Evolutionary conservation across 2,797 vertebrate species (phyloP), one percentile per base, ranked within the genome.

Genomic region (Chrosomus eos): DNA sequence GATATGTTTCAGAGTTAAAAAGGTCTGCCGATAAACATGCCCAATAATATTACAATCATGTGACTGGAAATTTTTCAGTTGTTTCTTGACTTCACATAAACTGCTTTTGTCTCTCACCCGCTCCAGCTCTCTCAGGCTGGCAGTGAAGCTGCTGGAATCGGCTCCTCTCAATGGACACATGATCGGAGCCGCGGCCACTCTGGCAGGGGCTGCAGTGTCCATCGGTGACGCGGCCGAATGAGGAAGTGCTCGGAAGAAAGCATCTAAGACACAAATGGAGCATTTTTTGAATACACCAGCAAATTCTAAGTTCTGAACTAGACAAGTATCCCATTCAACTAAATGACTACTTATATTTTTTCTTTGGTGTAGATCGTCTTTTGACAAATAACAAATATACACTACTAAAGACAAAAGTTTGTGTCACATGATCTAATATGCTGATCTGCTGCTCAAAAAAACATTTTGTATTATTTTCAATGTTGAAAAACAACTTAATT

Each of bases 121-220:
- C 91, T 99, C 97, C 87, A 99, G 92, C 87, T 99, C 98, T 72
- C 97, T 93, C 80, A 99, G 93, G 85, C 97, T 99, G 89, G 97
- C 97, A 0, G 98, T 96, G 66, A 99, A 99, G 94, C 97, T 98
- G 93, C 96, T 96, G 7, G 97, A 95, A 89, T 98, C 97, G 0
- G 96, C 96, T 31, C 97, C 91, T 82, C 95, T 95, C 66, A 98
- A 94, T 3, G 97, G 96, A 51, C 97, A 99, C 80, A 97, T 94
- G 72, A 95, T 92, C 1, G 95, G 77, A 10, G 95, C 90, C 3
- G 94, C 93, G 28, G 92, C 90, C 68, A 94, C 91, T 86, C 93
- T 89, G 60, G 84, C 84, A 85, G 94, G 86, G 90, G 95, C 90
- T 38, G 93, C 80, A 70, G 93, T 87, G 36, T 94, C 93, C 1